Percentiles rank a stretch among this genome's conserved stretches.
These are phyloP conservation scores for Heliconius nattereri DNA, from an alignment of 1,140 invertebrate species.

Conservation along the genomic window DNA sequence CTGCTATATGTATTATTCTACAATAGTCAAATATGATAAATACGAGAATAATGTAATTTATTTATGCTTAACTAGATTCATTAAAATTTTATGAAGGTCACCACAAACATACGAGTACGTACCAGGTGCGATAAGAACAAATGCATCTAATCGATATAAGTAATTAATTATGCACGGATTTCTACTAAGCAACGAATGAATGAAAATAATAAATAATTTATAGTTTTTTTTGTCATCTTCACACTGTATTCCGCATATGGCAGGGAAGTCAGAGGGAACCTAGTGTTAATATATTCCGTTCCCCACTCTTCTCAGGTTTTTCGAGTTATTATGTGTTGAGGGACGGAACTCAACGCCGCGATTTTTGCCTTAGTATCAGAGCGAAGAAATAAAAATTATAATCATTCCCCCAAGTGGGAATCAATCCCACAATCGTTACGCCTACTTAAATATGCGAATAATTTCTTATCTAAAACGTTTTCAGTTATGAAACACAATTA, in stretches of 20 bases:
- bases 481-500: not conserved
- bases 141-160: not conserved
- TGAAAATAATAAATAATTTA: not conserved
- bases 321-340: no score
- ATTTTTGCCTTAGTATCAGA: no score
- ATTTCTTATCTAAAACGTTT: not conserved
- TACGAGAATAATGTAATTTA: not conserved
- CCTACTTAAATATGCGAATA: not conserved
- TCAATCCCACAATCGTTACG: no score
- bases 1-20: not conserved
- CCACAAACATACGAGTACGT: not conserved
- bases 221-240: not conserved
- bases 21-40: not conserved
- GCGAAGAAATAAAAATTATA: no score
- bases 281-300: no score
- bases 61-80: not conserved
- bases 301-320: no score
- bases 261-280: no score
- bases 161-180: slow-evolving; percentile 3
- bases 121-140: slow-evolving; percentile 6
- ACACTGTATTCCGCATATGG: no score
- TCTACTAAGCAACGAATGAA: not conserved
- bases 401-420: no score
- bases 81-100: slow-evolving; percentile 8
- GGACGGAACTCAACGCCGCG: no score